Conservation (phyloP, 2,888 invertebrate species). For the Tethea ocularis region DNA sequence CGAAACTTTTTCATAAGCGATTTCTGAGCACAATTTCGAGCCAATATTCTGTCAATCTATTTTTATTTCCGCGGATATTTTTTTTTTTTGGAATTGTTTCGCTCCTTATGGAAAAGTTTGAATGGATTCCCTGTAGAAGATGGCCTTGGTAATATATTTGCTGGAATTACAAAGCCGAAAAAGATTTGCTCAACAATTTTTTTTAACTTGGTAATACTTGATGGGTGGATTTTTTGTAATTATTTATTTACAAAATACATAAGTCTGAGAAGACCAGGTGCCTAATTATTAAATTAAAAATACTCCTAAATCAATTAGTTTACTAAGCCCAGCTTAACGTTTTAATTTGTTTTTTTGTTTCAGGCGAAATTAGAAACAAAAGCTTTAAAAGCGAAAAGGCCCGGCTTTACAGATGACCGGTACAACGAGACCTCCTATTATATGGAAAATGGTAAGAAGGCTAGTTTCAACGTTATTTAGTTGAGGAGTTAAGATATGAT, state of each 20-base stretch:
- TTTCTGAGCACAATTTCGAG: conserved; percentile 36
- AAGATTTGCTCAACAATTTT: background rate
- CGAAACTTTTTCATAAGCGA: conserved; percentile 47
- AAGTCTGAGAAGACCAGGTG: no score
- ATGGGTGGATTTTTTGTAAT: no score
- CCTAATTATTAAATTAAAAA: background rate
- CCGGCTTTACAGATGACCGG: conserved; percentile 95
- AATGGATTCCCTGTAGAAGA: background rate
- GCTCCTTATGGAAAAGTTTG: conserved; percentile 16
- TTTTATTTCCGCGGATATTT: conserved; percentile 35
- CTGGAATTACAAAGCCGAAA: background rate
- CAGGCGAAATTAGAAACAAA: conserved; percentile 96
- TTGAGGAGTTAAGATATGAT: background rate
- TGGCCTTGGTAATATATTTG: background rate
- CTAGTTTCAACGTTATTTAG: conserved; percentile 6
- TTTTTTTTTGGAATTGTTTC: conserved; percentile 32
- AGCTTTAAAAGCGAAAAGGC: conserved; percentile 94
- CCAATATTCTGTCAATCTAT: conserved; percentile 49
- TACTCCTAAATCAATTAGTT: conserved; percentile 2
- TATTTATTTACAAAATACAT: no score
- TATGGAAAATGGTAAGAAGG: conserved; percentile 93
- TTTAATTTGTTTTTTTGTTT: conserved; percentile 71
- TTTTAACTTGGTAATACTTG: no score
- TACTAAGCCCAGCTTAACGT: conserved; percentile 20
- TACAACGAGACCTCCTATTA: conserved; percentile 98